These are phyloP conservation scores for Hirudinaria manillensis DNA, from an alignment of 2,888 invertebrate genomes.

Conservation along the genomic window DNA sequence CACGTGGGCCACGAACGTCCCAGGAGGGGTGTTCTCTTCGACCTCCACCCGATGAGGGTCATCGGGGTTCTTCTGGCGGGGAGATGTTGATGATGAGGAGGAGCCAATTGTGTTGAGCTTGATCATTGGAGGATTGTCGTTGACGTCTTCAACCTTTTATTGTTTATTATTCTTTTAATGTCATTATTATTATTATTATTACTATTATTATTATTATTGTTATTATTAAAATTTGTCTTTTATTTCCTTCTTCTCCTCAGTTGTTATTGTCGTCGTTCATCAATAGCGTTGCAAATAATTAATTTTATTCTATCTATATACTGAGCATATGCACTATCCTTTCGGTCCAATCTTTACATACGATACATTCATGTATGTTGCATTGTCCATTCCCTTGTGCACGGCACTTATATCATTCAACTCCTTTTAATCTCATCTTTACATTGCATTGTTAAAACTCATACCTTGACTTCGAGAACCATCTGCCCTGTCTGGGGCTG, in stretches of 20 bases:
- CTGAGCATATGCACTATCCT: neutral
- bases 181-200: neutral
- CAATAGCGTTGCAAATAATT: too few species aligned
- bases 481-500: constrained; percentile 30
- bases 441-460: neutral
- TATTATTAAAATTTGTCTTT: neutral
- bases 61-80: neutral
- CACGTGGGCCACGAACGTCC: constrained; percentile 36
- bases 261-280: neutral
- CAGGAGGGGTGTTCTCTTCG: constrained; percentile 33
- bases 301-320: neutral
- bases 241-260: neutral
- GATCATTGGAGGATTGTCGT: constrained; percentile 36
- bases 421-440: neutral
- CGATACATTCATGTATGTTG: too few species aligned
- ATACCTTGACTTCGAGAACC: constrained; percentile 28
- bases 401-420: neutral
- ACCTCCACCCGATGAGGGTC: constrained; percentile 20
- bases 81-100: constrained; percentile 9
- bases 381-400: too few species aligned
- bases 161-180: too few species aligned
- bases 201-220: neutral
- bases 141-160: constrained; percentile 34
- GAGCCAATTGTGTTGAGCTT: constrained; percentile 29
- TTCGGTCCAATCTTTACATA: too few species aligned